phyloP scores from a whole-genome alignment of 2,797 vertebrate genomes.

The Coracias cyanogaster region DNA sequence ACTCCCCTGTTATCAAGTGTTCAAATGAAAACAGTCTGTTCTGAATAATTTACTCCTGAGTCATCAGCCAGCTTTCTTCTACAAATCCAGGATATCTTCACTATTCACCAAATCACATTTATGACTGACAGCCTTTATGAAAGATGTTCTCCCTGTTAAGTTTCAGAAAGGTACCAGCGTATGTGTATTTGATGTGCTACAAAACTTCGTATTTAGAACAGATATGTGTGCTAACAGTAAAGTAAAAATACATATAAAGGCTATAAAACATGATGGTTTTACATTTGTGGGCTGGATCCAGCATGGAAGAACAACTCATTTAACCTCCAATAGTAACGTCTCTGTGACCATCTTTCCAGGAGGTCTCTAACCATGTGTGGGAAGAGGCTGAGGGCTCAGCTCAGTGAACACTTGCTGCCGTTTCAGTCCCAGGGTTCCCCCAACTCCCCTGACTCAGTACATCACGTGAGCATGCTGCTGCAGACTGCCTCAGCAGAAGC shows the following conservation, averaged over 20 bases:
- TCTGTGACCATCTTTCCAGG: background rate
- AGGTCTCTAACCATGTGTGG: background rate
- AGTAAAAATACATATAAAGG: background rate
- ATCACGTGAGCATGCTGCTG: background rate
- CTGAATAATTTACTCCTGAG: conserved; percentile 46
- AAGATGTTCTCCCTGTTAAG: background rate
- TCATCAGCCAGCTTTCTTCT: conserved; percentile 38
- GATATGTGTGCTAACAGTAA: background rate
- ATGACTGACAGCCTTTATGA: background rate
- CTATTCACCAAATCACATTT: background rate
- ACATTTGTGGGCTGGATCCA: background rate
- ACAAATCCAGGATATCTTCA: background rate
- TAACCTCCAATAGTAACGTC: background rate
- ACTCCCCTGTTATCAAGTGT: conserved; percentile 25
- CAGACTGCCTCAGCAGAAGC: background rate
- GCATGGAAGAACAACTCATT: background rate
- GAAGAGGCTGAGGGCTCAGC: background rate
- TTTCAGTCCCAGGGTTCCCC: background rate
- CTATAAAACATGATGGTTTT: background rate
- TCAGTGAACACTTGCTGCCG: background rate
- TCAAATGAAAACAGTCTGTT: conserved; percentile 26
- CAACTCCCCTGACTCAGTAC: background rate
- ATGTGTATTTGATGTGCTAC: background rate
- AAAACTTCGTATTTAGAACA: background rate
- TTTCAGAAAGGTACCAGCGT: background rate